phyloP scores from a whole-genome alignment of 2,888 invertebrate species.

The Ceriagrion tenellum region DNA sequence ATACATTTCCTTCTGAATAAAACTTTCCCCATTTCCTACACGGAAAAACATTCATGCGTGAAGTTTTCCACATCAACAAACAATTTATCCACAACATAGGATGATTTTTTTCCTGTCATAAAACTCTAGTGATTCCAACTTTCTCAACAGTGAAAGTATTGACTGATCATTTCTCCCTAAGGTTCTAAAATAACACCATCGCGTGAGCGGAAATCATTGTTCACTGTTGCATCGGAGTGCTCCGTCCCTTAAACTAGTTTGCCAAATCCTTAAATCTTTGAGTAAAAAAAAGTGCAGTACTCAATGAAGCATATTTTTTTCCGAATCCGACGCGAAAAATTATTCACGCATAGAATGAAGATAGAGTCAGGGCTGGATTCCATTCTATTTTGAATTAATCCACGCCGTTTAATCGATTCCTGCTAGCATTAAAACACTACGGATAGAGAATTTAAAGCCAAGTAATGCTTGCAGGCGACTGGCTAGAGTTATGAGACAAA shows the following conservation, averaged over 20 bases:
- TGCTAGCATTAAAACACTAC: too few relatives aligned
- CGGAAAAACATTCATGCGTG: neutral
- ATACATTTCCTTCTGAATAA: neutral
- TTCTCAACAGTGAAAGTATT: neutral
- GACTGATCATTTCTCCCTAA: neutral
- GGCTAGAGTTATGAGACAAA: too few relatives aligned
- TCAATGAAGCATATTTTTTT: too few relatives aligned
- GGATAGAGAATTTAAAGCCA: too few relatives aligned
- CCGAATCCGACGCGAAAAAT: too few relatives aligned
- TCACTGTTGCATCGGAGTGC: neutral
- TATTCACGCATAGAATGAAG: too few relatives aligned
- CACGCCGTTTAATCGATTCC: too few relatives aligned
- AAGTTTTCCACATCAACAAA: neutral
- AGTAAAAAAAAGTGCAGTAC: too few relatives aligned
- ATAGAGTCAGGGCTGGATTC: too few relatives aligned
- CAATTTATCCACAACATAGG: neutral
- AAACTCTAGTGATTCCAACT: neutral
- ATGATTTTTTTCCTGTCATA: neutral
- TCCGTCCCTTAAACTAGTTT: neutral
- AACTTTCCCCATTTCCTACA: neutral
- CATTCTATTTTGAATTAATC: too few relatives aligned
- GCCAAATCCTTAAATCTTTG: too few relatives aligned
- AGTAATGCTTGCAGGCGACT: too few relatives aligned
- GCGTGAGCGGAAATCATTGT: neutral
- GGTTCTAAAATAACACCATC: neutral